Evolutionary conservation across 2,888 invertebrate genomes (phyloP), one percentile per base, ranked within the genome.

Genomic region (Callimorpha dominula): DNA sequence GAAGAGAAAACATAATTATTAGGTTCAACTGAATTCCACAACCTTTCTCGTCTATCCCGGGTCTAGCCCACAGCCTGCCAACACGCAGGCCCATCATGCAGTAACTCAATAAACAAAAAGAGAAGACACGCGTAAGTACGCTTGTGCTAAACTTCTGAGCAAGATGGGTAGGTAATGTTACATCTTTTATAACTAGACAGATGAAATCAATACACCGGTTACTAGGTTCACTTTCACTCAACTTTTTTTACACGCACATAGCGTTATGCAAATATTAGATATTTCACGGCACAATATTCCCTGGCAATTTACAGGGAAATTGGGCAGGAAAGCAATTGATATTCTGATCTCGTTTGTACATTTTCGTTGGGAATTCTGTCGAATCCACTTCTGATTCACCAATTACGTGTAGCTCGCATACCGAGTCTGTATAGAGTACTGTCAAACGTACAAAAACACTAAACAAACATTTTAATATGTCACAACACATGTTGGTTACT

Each of bases 301-400:
- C 88, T 90, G 87, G 91, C 93, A 92, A 93, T 94, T 93, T 93
- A 86, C 90, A 90, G 90, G 93, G 90, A 93, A 94, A 93, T 94
- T 93, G 93, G 91, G 88, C 91, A 89, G 91, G 89, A 89, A 88
- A 90, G 89, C 92, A 90, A 93, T 94, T 94, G 93, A 93, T 94
- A 94, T 94, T 94, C 94, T 85, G 90, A 90, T 91, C 92, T 89
- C 92, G 94, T 93, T 90, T 88, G 89, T 88, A 90, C 91, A 92
- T 93, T 93, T 94, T 92, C 90, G 88, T 85, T 84, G 90, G 89
- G 87, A 89, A 89, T 89, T 86, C 89, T 88, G 86, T 87, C 83
- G 87, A 89, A 90, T 91, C 87, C 88, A 89, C 88, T 90, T 87
- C 87, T 90, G 91, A 91, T 90, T 90, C 89, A 86, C 90, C 90